These are phyloP conservation scores for Dromococcyx pavoninus DNA, from an alignment of 2,797 vertebrate genomes.

Conservation along the genomic window DNA sequence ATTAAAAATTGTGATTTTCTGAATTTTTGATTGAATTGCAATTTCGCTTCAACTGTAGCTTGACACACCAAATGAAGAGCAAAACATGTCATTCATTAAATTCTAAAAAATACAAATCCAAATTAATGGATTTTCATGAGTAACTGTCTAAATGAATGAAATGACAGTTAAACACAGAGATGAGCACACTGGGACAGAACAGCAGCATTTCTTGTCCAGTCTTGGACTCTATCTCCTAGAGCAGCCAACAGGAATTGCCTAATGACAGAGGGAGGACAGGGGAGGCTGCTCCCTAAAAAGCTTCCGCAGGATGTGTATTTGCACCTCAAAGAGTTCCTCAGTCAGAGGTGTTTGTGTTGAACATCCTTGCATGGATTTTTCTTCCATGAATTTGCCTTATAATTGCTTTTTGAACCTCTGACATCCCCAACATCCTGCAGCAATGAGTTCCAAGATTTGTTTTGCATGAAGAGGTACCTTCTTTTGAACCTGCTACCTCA, in stretches of 20 bases:
- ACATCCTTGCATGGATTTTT: not conserved
- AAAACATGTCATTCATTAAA: not conserved
- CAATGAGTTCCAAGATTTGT: not conserved
- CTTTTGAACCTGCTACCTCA: not conserved
- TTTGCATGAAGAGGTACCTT: not conserved
- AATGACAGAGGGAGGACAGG: not conserved
- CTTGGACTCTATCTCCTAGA: not conserved
- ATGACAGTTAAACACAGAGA: not conserved
- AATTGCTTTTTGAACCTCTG: slow-evolving; percentile 4
- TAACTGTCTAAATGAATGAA: not conserved
- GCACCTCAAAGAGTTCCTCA: not conserved
- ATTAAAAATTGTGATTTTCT: not conserved
- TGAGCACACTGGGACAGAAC: not conserved
- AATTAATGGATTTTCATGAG: not conserved
- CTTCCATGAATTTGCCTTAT: not conserved
- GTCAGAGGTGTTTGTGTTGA: not conserved
- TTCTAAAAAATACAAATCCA: not conserved
- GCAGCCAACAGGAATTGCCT: not conserved
- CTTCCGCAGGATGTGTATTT: slow-evolving; percentile 26
- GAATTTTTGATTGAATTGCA: not conserved
- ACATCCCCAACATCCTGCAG: not conserved
- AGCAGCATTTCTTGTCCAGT: not conserved
- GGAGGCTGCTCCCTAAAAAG: not conserved
- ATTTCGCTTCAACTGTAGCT: not conserved
- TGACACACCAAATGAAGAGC: not conserved